Evolutionary conservation across 1,140 invertebrate species (phyloP), one percentile per base, ranked within the genome.

Genomic region (Penaeus vannamei): DNA sequence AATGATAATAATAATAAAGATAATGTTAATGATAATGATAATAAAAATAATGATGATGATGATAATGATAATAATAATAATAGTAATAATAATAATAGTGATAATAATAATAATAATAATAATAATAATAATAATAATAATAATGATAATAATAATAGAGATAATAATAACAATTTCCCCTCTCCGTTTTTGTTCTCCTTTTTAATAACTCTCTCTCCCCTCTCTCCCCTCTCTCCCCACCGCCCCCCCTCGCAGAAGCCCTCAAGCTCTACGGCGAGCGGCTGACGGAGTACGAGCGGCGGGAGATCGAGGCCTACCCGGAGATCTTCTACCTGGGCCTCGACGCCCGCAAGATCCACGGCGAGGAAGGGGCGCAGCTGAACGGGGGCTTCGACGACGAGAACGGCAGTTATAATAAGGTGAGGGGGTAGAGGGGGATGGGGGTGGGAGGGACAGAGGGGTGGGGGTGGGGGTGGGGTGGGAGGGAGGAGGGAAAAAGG

Each of bases 321-420:
- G 97, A 98, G 93, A 95, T 98, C 88, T 98, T 97, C 96, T 98
- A 97, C 93, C 94, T 98, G 85, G 97, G 97, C 1, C 93, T 97
- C 90, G 96, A 97, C 77, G 96, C 97, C 7, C 95, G 95, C 92
- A 98, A 98, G 93, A 96, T 97, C 81, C 95, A 97, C 92, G 97
- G 96, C 20, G 96, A 96, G 91, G 95, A 97, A 89, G 95, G 95
- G 23, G 94, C 95, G 26, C 95, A 97, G 92, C 97, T 97, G 93
- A 93, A 93, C 87, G 95, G 95, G 90, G 97, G 97, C 59, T 98
- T 96, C 92, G 97, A 98, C 92, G 97, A 98, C 93, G 97, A 98
- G 88, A 97, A 97, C 92, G 97, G 97, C 92, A 97, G 96, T 93
- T 98, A 98, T 93, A 97, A 97, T 93, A 98, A 98, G 95, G 96